Evolutionary conservation across 2,888 invertebrate genomes (phyloP), one percentile per base, ranked within the genome.

Genomic region (Agonum fuliginosum): DNA sequence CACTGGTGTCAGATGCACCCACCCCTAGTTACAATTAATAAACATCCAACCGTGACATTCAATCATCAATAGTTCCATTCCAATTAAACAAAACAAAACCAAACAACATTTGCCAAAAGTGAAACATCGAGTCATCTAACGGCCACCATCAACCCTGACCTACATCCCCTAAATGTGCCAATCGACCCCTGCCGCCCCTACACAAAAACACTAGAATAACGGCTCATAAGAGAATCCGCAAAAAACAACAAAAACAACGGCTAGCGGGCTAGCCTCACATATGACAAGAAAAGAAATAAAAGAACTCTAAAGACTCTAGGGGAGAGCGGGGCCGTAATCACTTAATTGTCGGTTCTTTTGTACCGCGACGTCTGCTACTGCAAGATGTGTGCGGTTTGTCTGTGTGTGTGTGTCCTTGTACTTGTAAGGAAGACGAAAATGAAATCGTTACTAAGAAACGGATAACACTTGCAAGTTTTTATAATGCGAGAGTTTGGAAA

Each of bases 331-430:
- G 58, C 27, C 17, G 58, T 62, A 62, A 62, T 62, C 58, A 62
- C 58, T 62, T 62, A 62, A 62, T 62, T 62, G 34, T 62, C 58
- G 58, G 58, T 27, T 62, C 58, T 62, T 62, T 62, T 62, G 58
- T 62, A 30, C 8, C 14, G 30, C 30, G 27, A 62, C 58, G 58
- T 62, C 58, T 62, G 58, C 58, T 30, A 14, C 58, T 62, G 17
- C 58, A 54, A 54, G 54, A 54, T 54, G 54, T 27, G 24, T 46
- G 46, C 12, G 46, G 46, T 43, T 30, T 30, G 30, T 8, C n/a
- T n/a, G n/a, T 37, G n/a, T 46, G 46, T 17, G 17, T 17, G 17
- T 46, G 46, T 46, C 46, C 46, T 46, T 46, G 41, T 12, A 37
- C n/a, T n/a, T n/a, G n/a, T n/a, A n/a, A n/a, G n/a, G 37, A 37